Conservation (phyloP, 2,797 vertebrate genomes). For the Rhinella marina region DNA sequence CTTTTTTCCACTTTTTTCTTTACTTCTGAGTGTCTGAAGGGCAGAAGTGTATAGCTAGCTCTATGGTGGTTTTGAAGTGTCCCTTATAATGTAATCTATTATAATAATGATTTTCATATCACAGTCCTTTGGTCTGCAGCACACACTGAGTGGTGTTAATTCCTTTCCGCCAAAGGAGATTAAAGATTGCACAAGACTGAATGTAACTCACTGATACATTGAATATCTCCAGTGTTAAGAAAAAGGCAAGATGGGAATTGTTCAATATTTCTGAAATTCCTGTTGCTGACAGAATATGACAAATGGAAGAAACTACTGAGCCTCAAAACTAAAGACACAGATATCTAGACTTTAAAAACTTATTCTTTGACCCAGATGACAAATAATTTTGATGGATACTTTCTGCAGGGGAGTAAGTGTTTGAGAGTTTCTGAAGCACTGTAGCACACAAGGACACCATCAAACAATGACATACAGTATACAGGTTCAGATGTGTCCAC, state of each 20-base stretch:
- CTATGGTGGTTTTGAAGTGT: slow-evolving; percentile 38
- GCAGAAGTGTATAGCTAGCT: slow-evolving; percentile 16
- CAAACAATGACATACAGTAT: background rate
- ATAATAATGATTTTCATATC: slow-evolving; percentile 50
- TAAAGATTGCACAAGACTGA: slow-evolving; percentile 25
- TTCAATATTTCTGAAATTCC: slow-evolving; percentile 10
- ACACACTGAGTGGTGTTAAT: slow-evolving; percentile 29
- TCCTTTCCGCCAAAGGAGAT: slow-evolving; percentile 34
- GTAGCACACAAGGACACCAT: background rate
- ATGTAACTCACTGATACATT: slow-evolving; percentile 17
- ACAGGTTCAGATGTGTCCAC: no score
- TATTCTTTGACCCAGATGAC: slow-evolving; percentile 13
- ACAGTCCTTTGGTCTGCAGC: slow-evolving; percentile 36
- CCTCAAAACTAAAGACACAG: slow-evolving; percentile 12
- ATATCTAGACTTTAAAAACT: slow-evolving; percentile 7
- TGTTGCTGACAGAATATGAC: slow-evolving; percentile 22
- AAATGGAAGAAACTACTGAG: slow-evolving; percentile 20
- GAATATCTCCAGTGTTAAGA: slow-evolving; percentile 15
- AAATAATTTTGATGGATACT: slow-evolving; percentile 15
- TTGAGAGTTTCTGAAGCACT: background rate
- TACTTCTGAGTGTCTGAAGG: slow-evolving; percentile 22
- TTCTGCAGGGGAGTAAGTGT: background rate
- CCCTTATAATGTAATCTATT: slow-evolving; percentile 39
- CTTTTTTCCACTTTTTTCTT: slow-evolving; percentile 31
- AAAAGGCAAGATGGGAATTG: background rate